Conservation (phyloP, 2,797 vertebrate genomes). For the Arctocebus calabarensis region DNA sequence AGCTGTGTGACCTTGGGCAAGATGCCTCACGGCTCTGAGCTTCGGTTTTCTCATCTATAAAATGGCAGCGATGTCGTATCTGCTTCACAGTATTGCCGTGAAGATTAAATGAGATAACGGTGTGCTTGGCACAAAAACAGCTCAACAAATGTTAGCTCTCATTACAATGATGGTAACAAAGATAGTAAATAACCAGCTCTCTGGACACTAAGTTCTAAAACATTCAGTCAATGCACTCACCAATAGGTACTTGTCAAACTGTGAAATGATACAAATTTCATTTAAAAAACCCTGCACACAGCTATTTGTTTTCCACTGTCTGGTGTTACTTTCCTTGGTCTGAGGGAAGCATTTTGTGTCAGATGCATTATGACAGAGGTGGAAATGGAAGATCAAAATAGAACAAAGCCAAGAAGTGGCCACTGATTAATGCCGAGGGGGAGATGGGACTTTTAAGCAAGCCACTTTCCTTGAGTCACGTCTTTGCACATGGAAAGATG, state of each 20-base stretch:
- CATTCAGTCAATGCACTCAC: not conserved
- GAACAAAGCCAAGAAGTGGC: not conserved
- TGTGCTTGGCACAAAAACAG: not conserved
- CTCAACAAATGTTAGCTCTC: not conserved
- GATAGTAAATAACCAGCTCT: not conserved
- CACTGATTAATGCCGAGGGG: not conserved
- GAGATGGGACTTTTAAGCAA: not conserved
- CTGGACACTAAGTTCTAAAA: not conserved
- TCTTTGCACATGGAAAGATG: rapidly evolving
- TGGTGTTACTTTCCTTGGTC: not conserved
- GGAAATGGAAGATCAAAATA: not conserved
- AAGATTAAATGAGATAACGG: not conserved
- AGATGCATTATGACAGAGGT: not conserved
- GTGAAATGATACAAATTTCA: not conserved
- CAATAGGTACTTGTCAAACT: too few relatives aligned
- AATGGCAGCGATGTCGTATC: not conserved
- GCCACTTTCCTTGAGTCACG: not conserved
- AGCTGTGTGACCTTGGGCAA: not conserved
- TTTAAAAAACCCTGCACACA: not conserved
- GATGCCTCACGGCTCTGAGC: not conserved
- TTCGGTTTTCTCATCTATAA: not conserved
- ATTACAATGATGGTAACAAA: not conserved
- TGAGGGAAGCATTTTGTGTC: not conserved
- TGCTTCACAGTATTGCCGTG: not conserved
- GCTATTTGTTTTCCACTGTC: not conserved